Percentiles rank a stretch among this genome's conserved stretches.
Conservation (phyloP, 2,888 invertebrate species). For the Caenorhabditis japonica region DNA sequence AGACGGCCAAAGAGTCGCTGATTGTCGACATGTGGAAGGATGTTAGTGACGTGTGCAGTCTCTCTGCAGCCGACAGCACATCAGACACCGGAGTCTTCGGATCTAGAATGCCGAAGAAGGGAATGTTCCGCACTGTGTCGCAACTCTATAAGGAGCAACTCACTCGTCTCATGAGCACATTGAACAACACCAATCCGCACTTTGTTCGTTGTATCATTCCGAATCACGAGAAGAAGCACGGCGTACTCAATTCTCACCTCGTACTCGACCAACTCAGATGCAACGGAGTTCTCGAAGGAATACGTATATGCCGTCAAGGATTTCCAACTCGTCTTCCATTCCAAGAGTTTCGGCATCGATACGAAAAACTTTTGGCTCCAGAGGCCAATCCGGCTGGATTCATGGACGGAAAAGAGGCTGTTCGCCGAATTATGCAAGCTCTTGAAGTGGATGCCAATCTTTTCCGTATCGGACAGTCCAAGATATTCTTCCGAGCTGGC, state of each 20-base stretch:
- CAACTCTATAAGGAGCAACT: constrained; percentile 99
- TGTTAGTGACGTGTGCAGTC: constrained; percentile 74
- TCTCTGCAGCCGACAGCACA: constrained; percentile 54
- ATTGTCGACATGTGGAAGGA: constrained; percentile 99
- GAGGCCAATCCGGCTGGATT: constrained; percentile 98
- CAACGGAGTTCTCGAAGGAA: constrained; percentile 99
- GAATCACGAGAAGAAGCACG: constrained; percentile 96
- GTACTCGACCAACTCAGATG: constrained; percentile 98
- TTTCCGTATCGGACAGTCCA: constrained; percentile 97
- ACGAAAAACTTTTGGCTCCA: constrained; percentile 94
- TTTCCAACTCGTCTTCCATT: constrained; percentile 99
- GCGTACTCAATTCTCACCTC: constrained; percentile 96
- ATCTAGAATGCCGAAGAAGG: constrained; percentile 83
- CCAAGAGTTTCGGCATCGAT: constrained; percentile 92
- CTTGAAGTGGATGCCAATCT: constrained; percentile 95
- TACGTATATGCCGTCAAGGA: constrained; percentile 98
- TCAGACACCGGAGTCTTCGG: constrained; percentile 88
- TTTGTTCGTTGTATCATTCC: constrained; percentile 99
- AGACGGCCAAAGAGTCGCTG: constrained; percentile 92
- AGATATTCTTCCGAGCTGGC: constrained; percentile 99
- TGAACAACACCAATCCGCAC: constrained; percentile 96
- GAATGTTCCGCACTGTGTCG: constrained; percentile 95
- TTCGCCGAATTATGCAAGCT: constrained; percentile 88
- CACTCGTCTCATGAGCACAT: constrained; percentile 88
- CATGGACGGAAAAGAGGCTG: constrained; percentile 99